Base-by-base conservation (phyloP, 92 coral and sea anemone genomes). In the Umimayanthus kanabou region DNA sequence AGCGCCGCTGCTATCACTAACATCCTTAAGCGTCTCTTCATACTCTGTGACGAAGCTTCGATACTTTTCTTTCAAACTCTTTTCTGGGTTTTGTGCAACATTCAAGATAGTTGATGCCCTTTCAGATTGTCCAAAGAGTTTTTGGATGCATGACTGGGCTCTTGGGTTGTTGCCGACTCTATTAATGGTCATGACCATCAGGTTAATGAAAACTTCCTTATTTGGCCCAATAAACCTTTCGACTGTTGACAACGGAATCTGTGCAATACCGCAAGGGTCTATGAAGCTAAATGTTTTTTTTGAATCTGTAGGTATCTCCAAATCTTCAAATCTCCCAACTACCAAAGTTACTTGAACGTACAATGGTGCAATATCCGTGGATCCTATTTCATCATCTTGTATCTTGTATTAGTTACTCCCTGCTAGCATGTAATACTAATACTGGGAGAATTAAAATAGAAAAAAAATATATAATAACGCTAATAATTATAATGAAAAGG, bases 251-350 rank as follows among this genome's bases (percentile, higher is more conserved):
- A 81, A 0, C 0, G 85, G 85, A 39, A 81, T 81, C 50, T 81
- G 85, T n/a, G 20, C 22, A n/a, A 81, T 81, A 22, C 75, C 85
- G 20, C 85, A 81, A 2, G 85, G 85, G 16, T 81, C 85, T 14
- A 81, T 81, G 7, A 81, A 61, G 58, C 85, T 81, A 14, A 81
- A 81, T 1, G 69, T 58, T 14, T 39, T 61, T 11, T 81, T 22
- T 22, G 85, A 69, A 65, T 81, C 74, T 22, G 75, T 39, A 0
- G 75, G 85, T 7, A 81, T 47, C 22, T 23, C 33, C 55, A 81
- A 39, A 40, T 81, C 39, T 65, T 81, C 50, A 64, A 81, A 81
- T 3, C 9, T 9, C 2, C 85, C 85, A 39, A 61, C 75, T 22
- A 65, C 33, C 43, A 81, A 42, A 81, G 53, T 81, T 2, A 81